Evolutionary conservation across 2,888 invertebrate species (phyloP), one percentile per base, ranked within the genome.

Genomic region (Apotomis betuletana): DNA sequence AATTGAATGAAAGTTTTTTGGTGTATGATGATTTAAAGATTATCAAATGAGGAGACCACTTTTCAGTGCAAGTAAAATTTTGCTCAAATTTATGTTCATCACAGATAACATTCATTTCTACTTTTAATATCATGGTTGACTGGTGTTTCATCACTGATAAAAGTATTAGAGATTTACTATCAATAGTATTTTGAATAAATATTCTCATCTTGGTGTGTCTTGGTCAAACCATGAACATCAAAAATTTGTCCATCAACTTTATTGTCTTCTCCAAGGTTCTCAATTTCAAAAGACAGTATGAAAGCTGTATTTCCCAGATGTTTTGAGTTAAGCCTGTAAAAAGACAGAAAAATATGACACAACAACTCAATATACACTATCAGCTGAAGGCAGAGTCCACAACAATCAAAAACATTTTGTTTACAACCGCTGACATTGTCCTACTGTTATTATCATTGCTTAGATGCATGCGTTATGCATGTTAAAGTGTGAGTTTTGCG

Each of bases 141-240:
- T 54, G 41, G 54, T 64, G 63, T 64, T 64, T 64, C 41, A 38
- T 52, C 4, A 64, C 63, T 10, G 63, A 64, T 52, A 54, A 64
- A 41, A 54, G 12, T 9, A 64, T 12, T 5, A 54, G 3, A 15
- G 13, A 10, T 5, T 6, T 9, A 38, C 13, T 3, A 13, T 10
- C 5, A 41, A 9, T n/a, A 12, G 12, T 41, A 44, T 64, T 54
- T 54, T 13, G 13, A 13, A 15, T 54, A 54, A 13, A 54, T 15
- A 54, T 12, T 41, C 41, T 64, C 15, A 64, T 54, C 54, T 54
- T n/a, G n/a, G n/a, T n/a, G n/a, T n/a, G n/a, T n/a, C n/a, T n/a
- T 38, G 6, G 41, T 54, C 54, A 64, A 54, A 6, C 63, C 63
- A 15, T 64, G 63, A 8, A 44, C 12, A 54, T 64, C 63, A 64